phyloP scores from a whole-genome alignment of 2,113 vertebrate species.

The Ceyx melanurus region DNA sequence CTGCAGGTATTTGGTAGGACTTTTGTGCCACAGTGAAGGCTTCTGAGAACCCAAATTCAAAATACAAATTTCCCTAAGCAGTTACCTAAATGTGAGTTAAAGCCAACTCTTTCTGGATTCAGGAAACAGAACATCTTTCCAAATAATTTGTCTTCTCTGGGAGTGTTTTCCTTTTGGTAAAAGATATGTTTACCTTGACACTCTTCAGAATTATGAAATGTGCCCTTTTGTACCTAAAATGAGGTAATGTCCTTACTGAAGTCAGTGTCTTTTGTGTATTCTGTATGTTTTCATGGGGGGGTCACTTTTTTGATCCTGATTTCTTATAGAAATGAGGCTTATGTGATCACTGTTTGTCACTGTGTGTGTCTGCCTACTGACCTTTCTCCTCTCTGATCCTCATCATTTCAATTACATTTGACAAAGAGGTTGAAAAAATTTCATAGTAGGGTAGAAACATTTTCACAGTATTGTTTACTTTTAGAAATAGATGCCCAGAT shows the following conservation, averaged over 20 bases:
- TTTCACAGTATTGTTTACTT: neutral
- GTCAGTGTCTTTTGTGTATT: accelerated
- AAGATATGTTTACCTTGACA: neutral
- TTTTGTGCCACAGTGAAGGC: neutral
- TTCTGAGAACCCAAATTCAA: neutral
- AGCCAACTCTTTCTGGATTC: neutral
- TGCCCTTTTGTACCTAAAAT: neutral
- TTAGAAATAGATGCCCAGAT: neutral
- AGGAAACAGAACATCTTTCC: neutral
- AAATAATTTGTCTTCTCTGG: neutral
- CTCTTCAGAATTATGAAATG: neutral
- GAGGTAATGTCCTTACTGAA: neutral
- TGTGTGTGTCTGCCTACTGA: neutral
- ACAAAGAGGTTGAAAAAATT: neutral
- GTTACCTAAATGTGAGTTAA: neutral
- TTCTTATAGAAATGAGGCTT: neutral
- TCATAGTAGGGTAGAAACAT: neutral
- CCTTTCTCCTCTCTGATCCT: neutral
- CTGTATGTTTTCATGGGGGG: neutral
- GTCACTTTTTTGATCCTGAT: neutral
- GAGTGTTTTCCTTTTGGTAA: neutral
- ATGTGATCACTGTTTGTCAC: neutral
- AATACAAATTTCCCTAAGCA: neutral
- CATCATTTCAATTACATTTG: neutral
- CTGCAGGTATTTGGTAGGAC: neutral